Conservation (phyloP, 2,113 vertebrate species). For the Garra rufa region DNA sequence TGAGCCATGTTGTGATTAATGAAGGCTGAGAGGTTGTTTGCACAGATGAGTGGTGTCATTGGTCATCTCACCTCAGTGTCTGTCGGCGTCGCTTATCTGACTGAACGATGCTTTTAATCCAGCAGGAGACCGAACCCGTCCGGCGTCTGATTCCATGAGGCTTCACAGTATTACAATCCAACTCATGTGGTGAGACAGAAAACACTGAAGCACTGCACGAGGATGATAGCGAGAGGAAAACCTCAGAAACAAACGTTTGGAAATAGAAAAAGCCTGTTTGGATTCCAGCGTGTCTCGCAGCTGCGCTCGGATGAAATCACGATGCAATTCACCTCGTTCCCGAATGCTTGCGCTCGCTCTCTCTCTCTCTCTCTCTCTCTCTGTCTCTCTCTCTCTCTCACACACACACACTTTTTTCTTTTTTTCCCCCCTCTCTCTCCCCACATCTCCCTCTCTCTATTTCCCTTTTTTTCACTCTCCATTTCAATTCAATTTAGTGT, state of each 20-base stretch:
- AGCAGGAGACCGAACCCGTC: conserved; percentile 57
- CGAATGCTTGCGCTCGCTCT: conserved; percentile 54
- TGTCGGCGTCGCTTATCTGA: conserved; percentile 62
- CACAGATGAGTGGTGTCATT: neutral
- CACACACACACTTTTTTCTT: conserved; percentile 19
- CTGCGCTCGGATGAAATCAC: conserved; percentile 60
- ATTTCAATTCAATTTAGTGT: conserved; percentile 67
- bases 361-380: conserved; percentile 37
- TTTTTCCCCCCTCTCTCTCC: conserved; percentile 2
- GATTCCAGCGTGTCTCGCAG: conserved; percentile 52
- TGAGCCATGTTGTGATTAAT: too few relatives aligned
- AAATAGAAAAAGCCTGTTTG: neutral
- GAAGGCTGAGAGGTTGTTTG: neutral
- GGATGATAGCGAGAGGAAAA: neutral
- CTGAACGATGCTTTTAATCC: conserved; percentile 46
- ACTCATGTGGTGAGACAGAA: conserved; percentile 32
- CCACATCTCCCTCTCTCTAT: conserved; percentile 29
- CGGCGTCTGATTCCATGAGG: conserved; percentile 21
- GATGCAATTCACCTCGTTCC: conserved; percentile 64
- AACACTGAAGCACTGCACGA: conserved; percentile 44
- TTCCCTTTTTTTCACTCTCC: conserved; percentile 43
- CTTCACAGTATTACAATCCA: conserved; percentile 37
- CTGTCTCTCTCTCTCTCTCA: conserved; percentile 41
- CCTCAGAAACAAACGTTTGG: neutral
- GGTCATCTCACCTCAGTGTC: conserved; percentile 34